phyloP scores from a whole-genome alignment of 2,888 invertebrate genomes.

The Odontocerum albicorne region DNA sequence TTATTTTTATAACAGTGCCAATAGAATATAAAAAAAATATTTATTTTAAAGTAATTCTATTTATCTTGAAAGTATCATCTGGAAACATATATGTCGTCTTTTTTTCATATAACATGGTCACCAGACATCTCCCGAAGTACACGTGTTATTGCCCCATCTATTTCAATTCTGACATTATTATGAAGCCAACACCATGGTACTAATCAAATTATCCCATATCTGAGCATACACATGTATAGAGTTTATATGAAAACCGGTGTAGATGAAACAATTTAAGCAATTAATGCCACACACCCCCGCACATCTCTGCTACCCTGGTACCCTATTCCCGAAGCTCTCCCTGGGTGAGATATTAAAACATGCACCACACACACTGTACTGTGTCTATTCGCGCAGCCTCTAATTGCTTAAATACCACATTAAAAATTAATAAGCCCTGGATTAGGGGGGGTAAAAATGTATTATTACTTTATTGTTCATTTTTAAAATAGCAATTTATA shows the following conservation, averaged over 20 bases:
- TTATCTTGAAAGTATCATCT: no score
- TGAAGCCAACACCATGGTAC: constrained; percentile 31
- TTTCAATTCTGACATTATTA: constrained; percentile 36
- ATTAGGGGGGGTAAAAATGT: not conserved
- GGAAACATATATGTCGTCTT: no score
- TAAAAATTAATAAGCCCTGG: constrained; percentile 1
- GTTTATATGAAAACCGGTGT: constrained; percentile 26
- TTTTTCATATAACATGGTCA: no score
- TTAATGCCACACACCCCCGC: constrained; percentile 23
- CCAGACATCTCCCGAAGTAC: constrained; percentile 4
- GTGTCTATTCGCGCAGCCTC: not conserved
- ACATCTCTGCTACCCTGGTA: no score
- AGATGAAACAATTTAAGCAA: constrained; percentile 32
- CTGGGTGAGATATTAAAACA: constrained; percentile 2
- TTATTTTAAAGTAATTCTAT: no score
- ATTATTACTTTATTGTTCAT: no score
- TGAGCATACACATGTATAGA: not conserved
- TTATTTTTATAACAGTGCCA: no score
- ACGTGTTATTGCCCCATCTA: constrained; percentile 34
- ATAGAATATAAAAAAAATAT: no score
- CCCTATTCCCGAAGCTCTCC: no score
- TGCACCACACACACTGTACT: constrained; percentile 3
- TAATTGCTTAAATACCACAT: constrained; percentile 1
- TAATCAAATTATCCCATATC: constrained; percentile 34
- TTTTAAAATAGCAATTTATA: no score